Conservation (phyloP, 2,113 vertebrate genomes). For the Notiomystis cincta region DNA sequence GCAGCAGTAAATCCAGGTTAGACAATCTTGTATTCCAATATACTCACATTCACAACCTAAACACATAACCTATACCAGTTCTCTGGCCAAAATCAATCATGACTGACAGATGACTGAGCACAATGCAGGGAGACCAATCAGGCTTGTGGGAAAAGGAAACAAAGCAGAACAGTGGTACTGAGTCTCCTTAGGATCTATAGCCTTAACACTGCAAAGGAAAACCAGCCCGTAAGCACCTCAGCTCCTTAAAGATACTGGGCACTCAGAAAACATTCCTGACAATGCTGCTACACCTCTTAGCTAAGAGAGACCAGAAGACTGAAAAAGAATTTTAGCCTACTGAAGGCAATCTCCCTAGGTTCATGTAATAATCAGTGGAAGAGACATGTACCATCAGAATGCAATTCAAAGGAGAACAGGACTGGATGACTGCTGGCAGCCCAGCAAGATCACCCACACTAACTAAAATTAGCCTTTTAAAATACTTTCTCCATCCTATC, state of each 20-base stretch:
- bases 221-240: background rate
- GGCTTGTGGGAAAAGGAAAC: background rate
- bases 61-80: background rate
- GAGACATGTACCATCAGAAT: background rate
- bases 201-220: background rate
- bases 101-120: background rate
- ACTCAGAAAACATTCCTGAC: background rate
- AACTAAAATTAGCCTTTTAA: slow-evolving; percentile 58
- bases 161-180: background rate
- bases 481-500: background rate
- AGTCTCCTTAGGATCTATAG: background rate
- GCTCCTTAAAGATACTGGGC: background rate
- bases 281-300: background rate
- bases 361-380: background rate
- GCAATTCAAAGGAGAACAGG: background rate
- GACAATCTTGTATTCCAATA: background rate
- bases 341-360: background rate
- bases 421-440: background rate
- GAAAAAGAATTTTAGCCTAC: background rate
- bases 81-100: background rate
- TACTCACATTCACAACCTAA: background rate
- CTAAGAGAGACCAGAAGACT: background rate
- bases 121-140: background rate
- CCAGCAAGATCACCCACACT: slow-evolving; percentile 10
- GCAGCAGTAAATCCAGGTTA: background rate